Evolutionary conservation across 2,888 invertebrate species (phyloP), one percentile per base, ranked within the genome.

Genomic region (Tortrix viridana): DNA sequence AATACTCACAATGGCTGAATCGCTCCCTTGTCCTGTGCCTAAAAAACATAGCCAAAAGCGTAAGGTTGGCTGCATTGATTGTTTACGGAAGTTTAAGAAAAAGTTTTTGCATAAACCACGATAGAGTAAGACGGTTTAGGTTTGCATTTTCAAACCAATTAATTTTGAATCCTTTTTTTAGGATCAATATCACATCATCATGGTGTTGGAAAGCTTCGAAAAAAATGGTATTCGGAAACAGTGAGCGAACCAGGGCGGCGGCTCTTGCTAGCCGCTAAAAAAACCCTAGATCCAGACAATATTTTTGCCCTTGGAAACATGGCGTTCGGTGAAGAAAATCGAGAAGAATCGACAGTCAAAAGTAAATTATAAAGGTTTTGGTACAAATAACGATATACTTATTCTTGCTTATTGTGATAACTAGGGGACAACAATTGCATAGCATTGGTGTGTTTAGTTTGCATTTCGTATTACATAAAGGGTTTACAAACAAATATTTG

Each of bases 111-210:
- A 9, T 16, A 20, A n/a, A 20, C 46, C 41, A 62, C 61, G 60
- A 48, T 14, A 23, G n/a, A 61, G 43, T 65, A 18, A 43, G 9
- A 60, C 61, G 47, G 37, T 19, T 32, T 32, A 3, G 32, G 32
- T 12, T 32, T 32, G 12, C 32, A 12, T 7, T 32, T 32, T 12
- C 9, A 32, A 32, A 32, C 9, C 3, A 32, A 32, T 32, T 9
- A 12, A 12, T 32, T 32, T 32, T 26, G 1, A 26, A 56, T 66
- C 41, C 37, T 16, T 26, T 22, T 52, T 74, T 69, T 80, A 92
- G 94, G 94, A 19, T 98, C 98, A 69, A 94, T 99, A 72, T 98
- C 98, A 0, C 99, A 99, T 88, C 99, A 99, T 85, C 99, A 99
- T 82, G 99, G 99, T 0, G 96, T 99, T 14, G 99, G 99, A 0